These are phyloP conservation scores for Gobius niger DNA, from an alignment of 2,113 vertebrate genomes.

Conservation along the genomic window DNA sequence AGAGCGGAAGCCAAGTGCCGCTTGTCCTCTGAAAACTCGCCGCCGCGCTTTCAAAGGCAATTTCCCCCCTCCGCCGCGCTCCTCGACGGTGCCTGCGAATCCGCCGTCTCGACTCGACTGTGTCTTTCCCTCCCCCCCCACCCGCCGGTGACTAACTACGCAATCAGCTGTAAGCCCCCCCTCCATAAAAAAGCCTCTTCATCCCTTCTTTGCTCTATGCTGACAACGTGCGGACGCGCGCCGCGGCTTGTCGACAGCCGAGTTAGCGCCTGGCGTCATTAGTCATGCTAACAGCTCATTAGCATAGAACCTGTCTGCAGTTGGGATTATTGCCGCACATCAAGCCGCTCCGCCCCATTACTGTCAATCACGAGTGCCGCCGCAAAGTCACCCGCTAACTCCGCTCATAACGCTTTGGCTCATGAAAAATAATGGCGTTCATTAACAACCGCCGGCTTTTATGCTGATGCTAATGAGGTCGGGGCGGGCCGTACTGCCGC, in stretches of 20 bases:
- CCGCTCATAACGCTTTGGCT: slow-evolving; percentile 41
- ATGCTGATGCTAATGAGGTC: slow-evolving; percentile 4
- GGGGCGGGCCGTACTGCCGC: neutral
- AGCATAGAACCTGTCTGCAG: slow-evolving; percentile 70
- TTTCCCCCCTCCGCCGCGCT: slow-evolving; percentile 50
- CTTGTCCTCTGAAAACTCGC: slow-evolving; percentile 35
- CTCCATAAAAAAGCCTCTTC: slow-evolving; percentile 51
- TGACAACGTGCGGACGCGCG: slow-evolving; percentile 9
- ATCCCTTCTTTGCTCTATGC: slow-evolving; percentile 39
- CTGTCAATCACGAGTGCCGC: slow-evolving; percentile 59
- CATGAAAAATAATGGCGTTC: slow-evolving; percentile 42
- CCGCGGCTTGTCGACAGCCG: slow-evolving; percentile 57
- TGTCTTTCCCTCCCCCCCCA: slow-evolving; percentile 44
- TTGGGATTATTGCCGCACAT: slow-evolving; percentile 71
- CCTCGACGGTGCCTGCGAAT: slow-evolving; percentile 49
- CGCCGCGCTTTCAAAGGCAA: slow-evolving; percentile 54
- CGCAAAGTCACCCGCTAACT: slow-evolving; percentile 51
- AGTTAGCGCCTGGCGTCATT: slow-evolving; percentile 63
- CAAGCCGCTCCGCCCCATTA: slow-evolving; percentile 66
- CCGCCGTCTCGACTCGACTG: slow-evolving; percentile 52
- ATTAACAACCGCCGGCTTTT: slow-evolving; percentile 7
- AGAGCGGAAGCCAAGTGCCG: slow-evolving; percentile 26
- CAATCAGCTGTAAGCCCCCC: slow-evolving; percentile 44
- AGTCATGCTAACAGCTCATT: slow-evolving; percentile 75
- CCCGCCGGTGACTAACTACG: slow-evolving; percentile 38